Conservation (phyloP, 2,113 vertebrate species). For the Neodon shergylaensis region DNA sequence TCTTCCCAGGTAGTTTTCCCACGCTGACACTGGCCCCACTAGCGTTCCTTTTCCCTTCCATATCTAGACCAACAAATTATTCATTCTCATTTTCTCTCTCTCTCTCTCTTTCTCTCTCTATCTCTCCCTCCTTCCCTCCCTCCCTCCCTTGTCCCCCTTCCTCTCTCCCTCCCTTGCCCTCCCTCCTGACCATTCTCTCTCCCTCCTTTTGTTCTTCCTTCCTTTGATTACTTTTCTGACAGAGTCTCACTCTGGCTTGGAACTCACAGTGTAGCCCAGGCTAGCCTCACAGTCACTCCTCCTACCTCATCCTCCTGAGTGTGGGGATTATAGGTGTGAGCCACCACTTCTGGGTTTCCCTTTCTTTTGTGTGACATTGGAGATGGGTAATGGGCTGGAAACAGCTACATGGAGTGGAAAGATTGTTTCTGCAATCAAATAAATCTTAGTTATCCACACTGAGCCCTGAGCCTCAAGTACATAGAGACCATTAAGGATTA, state of each 20-base stretch:
- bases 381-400: background rate
- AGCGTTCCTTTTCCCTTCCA: background rate
- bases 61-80: background rate
- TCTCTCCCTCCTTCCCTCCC: fast-evolving
- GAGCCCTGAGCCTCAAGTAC: background rate
- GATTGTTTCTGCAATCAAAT: background rate
- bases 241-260: background rate
- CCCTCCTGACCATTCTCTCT: background rate
- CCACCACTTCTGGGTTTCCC: background rate
- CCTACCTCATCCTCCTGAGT: too few species aligned
- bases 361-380: background rate
- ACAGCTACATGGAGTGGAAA: background rate
- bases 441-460: background rate
- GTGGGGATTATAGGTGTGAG: background rate
- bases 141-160: too few species aligned
- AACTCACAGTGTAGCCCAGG: background rate
- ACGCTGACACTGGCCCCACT: background rate
- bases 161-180: background rate
- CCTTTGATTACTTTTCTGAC: background rate
- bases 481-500: background rate
- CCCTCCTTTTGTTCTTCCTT: background rate
- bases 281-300: background rate
- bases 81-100: too few species aligned
- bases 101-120: background rate
- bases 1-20: background rate